A percentile compares a stretch with the other conserved stretches of the same genome.
Conservation (phyloP, 2,113 vertebrate species). For the Eurystomus gularis region DNA sequence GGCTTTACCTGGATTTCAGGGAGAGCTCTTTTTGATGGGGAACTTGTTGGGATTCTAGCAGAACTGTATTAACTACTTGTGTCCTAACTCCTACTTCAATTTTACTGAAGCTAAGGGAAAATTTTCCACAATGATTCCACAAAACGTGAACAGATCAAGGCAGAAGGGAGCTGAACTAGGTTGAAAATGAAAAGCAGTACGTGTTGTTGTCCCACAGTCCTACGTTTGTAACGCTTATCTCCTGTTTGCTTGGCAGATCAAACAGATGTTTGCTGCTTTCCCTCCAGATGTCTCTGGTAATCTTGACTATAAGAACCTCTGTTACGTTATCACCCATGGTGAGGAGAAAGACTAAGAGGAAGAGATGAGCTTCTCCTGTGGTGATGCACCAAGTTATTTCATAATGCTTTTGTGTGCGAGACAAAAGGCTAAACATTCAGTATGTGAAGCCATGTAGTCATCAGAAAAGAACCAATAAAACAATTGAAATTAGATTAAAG, state of each 20-base stretch:
- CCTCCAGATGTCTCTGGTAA: slow-evolving; percentile 88
- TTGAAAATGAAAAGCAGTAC: background rate
- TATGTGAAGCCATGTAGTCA: slow-evolving; percentile 1
- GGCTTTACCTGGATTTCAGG: background rate
- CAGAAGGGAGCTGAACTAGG: background rate
- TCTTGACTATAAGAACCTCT: slow-evolving; percentile 90
- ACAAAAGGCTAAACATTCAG: background rate
- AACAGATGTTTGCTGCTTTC: slow-evolving; percentile 89
- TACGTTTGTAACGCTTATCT: background rate
- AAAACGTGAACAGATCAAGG: background rate
- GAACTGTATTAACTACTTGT: background rate
- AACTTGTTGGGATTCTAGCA: background rate
- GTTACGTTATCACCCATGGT: slow-evolving; percentile 89
- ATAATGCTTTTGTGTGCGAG: background rate
- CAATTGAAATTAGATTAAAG: slow-evolving; percentile 38
- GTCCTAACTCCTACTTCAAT: background rate
- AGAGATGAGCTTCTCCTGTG: background rate
- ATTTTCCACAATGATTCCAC: background rate
- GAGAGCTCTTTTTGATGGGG: background rate
- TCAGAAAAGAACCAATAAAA: slow-evolving; percentile 66
- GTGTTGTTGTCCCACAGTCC: background rate
- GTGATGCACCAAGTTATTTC: background rate
- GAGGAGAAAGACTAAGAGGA: slow-evolving; percentile 85
- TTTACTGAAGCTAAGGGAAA: background rate
- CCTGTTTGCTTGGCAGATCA: slow-evolving; percentile 73